Evolutionary conservation across 2,797 vertebrate species (phyloP), one percentile per base, ranked within the genome.

Genomic region (Coendou prehensilis): DNA sequence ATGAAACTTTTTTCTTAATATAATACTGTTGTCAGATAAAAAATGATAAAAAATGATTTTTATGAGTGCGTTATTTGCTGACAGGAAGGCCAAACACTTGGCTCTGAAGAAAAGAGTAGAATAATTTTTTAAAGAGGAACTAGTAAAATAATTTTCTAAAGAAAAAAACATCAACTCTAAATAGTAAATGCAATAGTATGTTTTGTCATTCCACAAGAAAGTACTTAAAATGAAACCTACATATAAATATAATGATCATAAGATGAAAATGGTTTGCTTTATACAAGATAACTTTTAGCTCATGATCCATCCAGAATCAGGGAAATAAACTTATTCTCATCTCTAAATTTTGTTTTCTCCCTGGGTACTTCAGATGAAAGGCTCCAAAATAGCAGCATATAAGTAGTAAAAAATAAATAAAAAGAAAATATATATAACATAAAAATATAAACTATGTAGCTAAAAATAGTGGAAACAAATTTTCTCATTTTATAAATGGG

Each of bases 1-100:
- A 73, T 69, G 50, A 33, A 69, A 57, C 45, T 61, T 69, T 71
- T 86, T 87, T 88, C 76, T 82, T 88, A 87, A 89, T 23, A 33
- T 85, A 76, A 89, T 2, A 64, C 22, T 50, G 69, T 22, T 73
- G 13, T 86, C 23, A 84, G n/a, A 76, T 64, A 11, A 89, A 84
- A 18, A 50, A 57, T 45, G 10, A 57, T n/a, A 23, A 69, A 75
- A 85, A 87, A 23, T 26, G 82, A 37, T 63, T 92, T 10, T 61
- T 71, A 63, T 57, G 0, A 88, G 17, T 28, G 1, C 11, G 30
- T 59, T 54, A 37, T 87, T 87, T 96, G 9, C 61, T 63, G 45
- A 0, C 18, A 57, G 11, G 6, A 92, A 59, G 23, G 61, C 2
- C 15, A 82, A 96, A 84, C 6, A 41, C 3, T 67, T 78, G 0